Conservation (phyloP, 2,113 vertebrate species). For the Setophaga petechia region DNA sequence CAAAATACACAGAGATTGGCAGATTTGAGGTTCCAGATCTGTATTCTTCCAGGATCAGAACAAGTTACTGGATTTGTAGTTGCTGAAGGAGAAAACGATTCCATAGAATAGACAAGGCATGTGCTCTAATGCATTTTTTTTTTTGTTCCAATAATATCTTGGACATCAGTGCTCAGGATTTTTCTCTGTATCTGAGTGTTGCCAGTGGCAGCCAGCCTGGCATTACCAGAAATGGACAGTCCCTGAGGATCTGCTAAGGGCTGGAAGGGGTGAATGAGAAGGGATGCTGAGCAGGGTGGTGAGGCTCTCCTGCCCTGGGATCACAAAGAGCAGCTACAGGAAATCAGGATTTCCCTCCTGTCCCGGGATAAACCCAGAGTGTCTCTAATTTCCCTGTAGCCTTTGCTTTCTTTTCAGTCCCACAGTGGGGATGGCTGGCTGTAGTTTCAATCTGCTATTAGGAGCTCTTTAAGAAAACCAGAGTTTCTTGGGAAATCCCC, state of each 20-base stretch:
- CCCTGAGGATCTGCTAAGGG: neutral
- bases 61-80: neutral
- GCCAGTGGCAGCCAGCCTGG: neutral
- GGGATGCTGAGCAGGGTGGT: neutral
- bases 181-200: neutral
- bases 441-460: neutral
- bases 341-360: neutral
- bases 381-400: neutral
- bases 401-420: neutral
- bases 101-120: fast-evolving
- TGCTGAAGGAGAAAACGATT: neutral
- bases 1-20: neutral
- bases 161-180: neutral
- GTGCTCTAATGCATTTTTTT: neutral
- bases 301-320: neutral
- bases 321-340: neutral
- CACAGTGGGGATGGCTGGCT: neutral
- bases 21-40: neutral
- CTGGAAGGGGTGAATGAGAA: neutral
- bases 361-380: neutral
- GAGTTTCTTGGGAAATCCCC: neutral
- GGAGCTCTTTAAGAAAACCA: neutral
- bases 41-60: neutral
- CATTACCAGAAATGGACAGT: neutral
- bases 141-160: neutral